A percentile compares a stretch with the other conserved stretches of the same genome.
Conservation (phyloP, 2,113 vertebrate genomes). For the Ophiodon elongatus region DNA sequence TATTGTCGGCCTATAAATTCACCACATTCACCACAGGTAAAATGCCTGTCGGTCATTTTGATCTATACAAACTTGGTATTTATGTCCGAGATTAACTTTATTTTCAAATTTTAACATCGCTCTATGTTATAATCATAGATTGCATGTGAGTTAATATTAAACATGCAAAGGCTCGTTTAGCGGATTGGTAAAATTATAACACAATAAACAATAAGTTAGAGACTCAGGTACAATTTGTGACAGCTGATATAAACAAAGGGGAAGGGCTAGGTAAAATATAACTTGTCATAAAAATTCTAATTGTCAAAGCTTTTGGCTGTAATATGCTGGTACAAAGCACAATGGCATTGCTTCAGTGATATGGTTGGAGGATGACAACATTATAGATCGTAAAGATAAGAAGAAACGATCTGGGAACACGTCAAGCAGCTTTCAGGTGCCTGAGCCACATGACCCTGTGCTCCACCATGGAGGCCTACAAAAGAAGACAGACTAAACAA, state of each 20-base stretch:
- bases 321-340: not conserved
- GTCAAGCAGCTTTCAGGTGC: not conserved
- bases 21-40: not conserved
- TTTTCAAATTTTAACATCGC: not conserved
- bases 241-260: not conserved
- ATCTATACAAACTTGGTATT: not conserved
- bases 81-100: not conserved
- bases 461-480: not conserved
- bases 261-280: not conserved
- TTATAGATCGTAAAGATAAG: not conserved
- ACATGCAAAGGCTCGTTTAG: not conserved
- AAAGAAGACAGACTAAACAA: not conserved
- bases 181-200: not conserved
- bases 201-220: too few relatives aligned
- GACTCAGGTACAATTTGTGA: not conserved
- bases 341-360: not conserved
- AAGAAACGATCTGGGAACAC: not conserved
- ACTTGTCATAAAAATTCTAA: not conserved
- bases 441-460: not conserved
- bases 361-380: not conserved
- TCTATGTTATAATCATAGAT: not conserved
- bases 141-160: conserved; percentile 15
- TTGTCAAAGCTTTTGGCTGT: not conserved
- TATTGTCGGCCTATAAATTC: not conserved
- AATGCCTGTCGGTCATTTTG: not conserved